A percentile compares a stretch with the other conserved stretches of the same genome.
Evolutionary conservation across 2,888 invertebrate species (phyloP).

Genomic region (Hypomecis atomaria): DNA sequence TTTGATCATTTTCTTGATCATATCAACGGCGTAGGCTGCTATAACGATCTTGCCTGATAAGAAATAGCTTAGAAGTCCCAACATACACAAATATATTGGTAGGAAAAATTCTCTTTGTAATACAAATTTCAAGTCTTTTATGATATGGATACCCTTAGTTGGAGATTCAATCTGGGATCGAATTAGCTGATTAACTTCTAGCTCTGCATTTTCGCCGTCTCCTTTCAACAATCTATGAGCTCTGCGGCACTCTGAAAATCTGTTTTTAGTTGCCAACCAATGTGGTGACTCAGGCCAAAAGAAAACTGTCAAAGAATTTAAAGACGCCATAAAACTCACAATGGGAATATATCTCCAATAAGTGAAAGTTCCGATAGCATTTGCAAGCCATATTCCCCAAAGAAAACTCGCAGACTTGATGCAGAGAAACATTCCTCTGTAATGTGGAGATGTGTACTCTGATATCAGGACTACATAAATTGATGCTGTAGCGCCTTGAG

Average conservation of each 20-base stretch:
- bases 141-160: not conserved
- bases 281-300: not conserved
- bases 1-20: not conserved
- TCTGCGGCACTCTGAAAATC: too few species aligned
- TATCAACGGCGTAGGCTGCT: not conserved
- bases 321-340: not conserved
- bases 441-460: too few species aligned
- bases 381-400: too few species aligned
- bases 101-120: not conserved
- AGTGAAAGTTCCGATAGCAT: not conserved
- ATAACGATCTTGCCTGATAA: not conserved
- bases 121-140: not conserved
- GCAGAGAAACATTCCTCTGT: too few species aligned
- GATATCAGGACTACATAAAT: too few species aligned
- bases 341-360: slow-evolving; percentile 1
- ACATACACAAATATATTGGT: not conserved
- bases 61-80: not conserved
- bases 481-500: too few species aligned
- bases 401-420: too few species aligned
- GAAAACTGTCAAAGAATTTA: not conserved
- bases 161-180: not conserved
- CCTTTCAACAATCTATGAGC: too few species aligned
- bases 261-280: not conserved
- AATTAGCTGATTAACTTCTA: not conserved
- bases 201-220: too few species aligned